Evolutionary conservation across 1,140 invertebrate genomes (phyloP), one percentile per base, ranked within the genome.

Genomic region (Grapholita molesta): DNA sequence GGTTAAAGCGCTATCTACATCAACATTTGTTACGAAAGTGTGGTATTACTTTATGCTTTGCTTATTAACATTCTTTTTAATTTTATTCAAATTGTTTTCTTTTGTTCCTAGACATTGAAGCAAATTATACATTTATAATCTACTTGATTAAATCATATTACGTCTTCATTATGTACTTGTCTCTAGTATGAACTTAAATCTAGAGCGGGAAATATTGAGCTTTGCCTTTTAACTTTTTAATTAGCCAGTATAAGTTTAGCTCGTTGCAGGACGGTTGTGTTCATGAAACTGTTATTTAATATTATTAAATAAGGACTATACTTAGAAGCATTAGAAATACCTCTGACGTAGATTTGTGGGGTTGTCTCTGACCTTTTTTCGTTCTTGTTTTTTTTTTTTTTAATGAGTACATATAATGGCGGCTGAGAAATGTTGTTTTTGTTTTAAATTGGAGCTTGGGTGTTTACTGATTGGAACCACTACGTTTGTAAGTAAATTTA

Each of bases 351-450:
- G 2, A 3, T 5, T 42, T 12, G n/a, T 42, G 35, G 11, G 11
- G 3, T 42, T 6, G 11, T 42, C 3, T 15, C 9, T 12, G 35
- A 42, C 11, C 11, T 30, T 15, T 2, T 2, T 2, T 3, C 35
- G 11, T 2, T 2, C 3, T 42, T 42, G 11, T 12, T 42, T 38
- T 38, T 35, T 35, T 9, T 12, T 35, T 38, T 38, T 38, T 3
- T 15, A 5, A n/a, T 6, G 2, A 24, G 53, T 55, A 12, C n/a
- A n/a, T n/a, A 61, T 28, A 30, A 61, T 61, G 55, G 9, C 12
- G 64, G 64, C 65, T 3, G 68, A 71, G 30, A 73, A 69, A 33
- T 75, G 71, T 69, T 78, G 76, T 71, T 72, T 67, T 30, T 66
- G 28, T 12, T 23, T 73, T 3, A 66, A 70, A 18, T 21, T 70